Evolutionary conservation across 2,113 vertebrate species (phyloP).

Genomic region (Ameiurus melas): DNA sequence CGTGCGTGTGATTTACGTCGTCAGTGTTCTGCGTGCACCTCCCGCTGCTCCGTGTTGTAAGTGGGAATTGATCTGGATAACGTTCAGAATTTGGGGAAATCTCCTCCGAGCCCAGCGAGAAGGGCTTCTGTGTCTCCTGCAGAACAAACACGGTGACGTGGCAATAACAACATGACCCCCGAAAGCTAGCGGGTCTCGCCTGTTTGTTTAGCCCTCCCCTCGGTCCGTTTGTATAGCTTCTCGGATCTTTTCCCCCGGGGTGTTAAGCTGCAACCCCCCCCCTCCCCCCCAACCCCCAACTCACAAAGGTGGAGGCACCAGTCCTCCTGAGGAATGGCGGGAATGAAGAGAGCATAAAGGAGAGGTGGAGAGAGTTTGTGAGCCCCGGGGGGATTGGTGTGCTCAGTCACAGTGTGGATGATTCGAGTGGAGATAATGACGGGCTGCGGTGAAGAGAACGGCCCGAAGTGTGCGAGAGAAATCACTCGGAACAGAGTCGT

Average conservation of each 20-base stretch:
- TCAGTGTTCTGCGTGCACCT: not conserved
- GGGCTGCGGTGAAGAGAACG: slow-evolving; percentile 17
- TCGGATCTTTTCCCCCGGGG: slow-evolving; percentile 45
- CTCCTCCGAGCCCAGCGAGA: slow-evolving; percentile 26
- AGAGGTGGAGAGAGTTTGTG: slow-evolving; percentile 15
- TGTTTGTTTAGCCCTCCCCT: slow-evolving; percentile 25
- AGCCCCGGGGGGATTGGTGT: slow-evolving; percentile 24
- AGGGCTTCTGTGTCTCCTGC: slow-evolving; percentile 21
- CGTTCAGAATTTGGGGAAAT: slow-evolving; percentile 5
- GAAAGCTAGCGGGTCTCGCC: slow-evolving; percentile 33
- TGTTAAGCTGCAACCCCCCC: slow-evolving; percentile 35
- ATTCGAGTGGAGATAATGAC: slow-evolving; percentile 44
- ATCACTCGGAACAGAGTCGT: not conserved
- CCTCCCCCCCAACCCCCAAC: not conserved
- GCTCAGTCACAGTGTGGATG: slow-evolving; percentile 43
- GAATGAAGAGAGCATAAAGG: slow-evolving; percentile 44
- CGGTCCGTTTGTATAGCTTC: slow-evolving; percentile 9
- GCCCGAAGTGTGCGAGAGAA: not conserved
- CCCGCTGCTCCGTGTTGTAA: slow-evolving; percentile 11
- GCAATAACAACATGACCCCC: slow-evolving; percentile 51
- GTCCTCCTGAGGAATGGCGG: slow-evolving; percentile 47
- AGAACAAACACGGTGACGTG: slow-evolving; percentile 39
- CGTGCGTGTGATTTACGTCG: not conserved
- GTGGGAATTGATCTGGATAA: slow-evolving; percentile 15
- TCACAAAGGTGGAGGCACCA: slow-evolving; percentile 42